Conservation (phyloP, 2,888 invertebrate species). For the Pilophorus perplexus region DNA sequence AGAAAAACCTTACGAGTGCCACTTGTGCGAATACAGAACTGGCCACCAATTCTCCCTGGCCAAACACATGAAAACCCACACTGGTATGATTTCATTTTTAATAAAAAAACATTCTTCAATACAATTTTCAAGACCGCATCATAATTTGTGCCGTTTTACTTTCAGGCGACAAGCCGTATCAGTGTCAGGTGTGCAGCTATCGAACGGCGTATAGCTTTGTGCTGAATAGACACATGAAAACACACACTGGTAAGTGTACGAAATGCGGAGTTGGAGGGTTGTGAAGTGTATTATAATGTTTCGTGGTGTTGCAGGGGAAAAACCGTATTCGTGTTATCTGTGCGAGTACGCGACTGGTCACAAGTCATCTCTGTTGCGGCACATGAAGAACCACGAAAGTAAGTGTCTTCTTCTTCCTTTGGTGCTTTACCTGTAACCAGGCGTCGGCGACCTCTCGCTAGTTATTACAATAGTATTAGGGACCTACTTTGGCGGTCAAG, state of each 20-base stretch:
- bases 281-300: not conserved
- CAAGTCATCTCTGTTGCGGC: not conserved
- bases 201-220: not conserved
- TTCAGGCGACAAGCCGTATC: not conserved
- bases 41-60: conserved; percentile 4
- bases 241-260: not conserved
- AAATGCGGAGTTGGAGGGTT: not conserved
- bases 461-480: too few species aligned
- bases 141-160: not conserved
- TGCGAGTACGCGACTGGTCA: not conserved
- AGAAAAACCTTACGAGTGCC: conserved; percentile 6
- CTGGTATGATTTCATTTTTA: not conserved
- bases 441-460: not conserved
- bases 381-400: conserved; percentile 7
- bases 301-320: not conserved
- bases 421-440: not conserved
- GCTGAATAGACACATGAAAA: not conserved
- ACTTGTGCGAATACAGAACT: conserved; percentile 1
- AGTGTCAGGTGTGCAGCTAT: not conserved
- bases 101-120: too few species aligned
- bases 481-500: too few species aligned
- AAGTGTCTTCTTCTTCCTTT: not conserved
- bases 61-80: conserved; percentile 3
- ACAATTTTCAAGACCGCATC: too few species aligned
- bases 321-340: not conserved